These are phyloP conservation scores for Oryctes rhinoceros DNA, from an alignment of 1,140 invertebrate genomes.

Conservation along the genomic window DNA sequence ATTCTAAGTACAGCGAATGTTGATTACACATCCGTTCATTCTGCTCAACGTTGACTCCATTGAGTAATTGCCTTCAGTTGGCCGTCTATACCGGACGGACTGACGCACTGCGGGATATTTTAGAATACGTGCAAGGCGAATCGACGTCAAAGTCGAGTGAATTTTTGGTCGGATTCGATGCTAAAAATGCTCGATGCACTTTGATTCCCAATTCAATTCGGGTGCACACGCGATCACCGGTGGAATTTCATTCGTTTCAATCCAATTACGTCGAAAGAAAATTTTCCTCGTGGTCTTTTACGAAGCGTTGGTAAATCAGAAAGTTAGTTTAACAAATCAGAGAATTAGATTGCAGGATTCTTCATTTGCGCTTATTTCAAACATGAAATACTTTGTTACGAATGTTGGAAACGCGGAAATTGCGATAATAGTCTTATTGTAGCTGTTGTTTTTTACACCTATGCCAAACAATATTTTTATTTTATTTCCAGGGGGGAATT, in stretches of 20 bases:
- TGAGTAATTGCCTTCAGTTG: constrained; percentile 13
- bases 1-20: background rate
- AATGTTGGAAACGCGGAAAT: no score
- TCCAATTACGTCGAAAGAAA: background rate
- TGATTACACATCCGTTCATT: background rate
- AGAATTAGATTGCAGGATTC: no score
- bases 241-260: background rate
- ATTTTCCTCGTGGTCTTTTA: background rate
- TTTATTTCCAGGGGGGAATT: no score
- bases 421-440: no score
- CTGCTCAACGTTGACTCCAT: background rate
- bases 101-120: constrained; percentile 13
- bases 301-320: no score
- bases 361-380: no score
- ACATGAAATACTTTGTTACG: no score
- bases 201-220: background rate
- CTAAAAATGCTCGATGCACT: background rate
- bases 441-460: no score
- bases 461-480: no score
- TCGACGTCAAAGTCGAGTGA: constrained; percentile 3
- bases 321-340: no score
- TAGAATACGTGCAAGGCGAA: background rate
- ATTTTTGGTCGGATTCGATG: constrained; percentile 3
- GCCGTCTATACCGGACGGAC: background rate
- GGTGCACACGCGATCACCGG: background rate